Conservation (phyloP, 2,888 invertebrate genomes). For the Flexamia atlantica region DNA sequence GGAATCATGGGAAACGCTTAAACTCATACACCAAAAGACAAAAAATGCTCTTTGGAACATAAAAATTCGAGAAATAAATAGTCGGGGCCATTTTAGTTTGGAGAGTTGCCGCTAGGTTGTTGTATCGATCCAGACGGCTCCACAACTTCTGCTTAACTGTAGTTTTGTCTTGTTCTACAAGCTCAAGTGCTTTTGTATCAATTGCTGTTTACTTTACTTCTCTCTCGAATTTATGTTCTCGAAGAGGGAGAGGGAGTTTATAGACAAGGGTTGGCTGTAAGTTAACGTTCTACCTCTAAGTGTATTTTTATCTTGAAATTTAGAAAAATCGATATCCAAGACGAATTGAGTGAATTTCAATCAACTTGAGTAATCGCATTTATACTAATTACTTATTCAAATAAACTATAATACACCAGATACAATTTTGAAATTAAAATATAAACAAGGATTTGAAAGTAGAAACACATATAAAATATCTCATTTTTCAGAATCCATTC, state of each 20-base stretch:
- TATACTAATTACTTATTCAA: no score
- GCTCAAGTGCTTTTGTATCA: constrained; percentile 48
- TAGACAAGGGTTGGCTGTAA: not conserved
- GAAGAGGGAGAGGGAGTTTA: not conserved
- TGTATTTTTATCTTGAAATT: not conserved
- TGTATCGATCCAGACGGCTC: constrained; percentile 34
- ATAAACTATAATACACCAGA: no score
- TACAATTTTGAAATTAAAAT: no score
- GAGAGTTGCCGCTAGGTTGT: constrained; percentile 25
- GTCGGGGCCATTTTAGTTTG: constrained; percentile 30
- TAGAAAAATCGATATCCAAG: no score
- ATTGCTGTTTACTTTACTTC: constrained; percentile 37
- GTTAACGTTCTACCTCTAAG: not conserved
- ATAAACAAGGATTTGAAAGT: no score
- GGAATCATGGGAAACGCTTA: no score
- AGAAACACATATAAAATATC: no score
- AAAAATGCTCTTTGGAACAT: not conserved
- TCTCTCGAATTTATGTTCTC: constrained; percentile 36
- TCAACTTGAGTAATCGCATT: no score
- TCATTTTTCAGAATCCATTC: no score
- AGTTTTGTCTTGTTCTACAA: constrained; percentile 54
- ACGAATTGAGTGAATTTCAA: no score
- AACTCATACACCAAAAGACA: no score
- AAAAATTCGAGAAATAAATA: not conserved
- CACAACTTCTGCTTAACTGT: constrained; percentile 49